Evolutionary conservation across 1,140 invertebrate species (phyloP).

Genomic region (Epicauta chinensis): DNA sequence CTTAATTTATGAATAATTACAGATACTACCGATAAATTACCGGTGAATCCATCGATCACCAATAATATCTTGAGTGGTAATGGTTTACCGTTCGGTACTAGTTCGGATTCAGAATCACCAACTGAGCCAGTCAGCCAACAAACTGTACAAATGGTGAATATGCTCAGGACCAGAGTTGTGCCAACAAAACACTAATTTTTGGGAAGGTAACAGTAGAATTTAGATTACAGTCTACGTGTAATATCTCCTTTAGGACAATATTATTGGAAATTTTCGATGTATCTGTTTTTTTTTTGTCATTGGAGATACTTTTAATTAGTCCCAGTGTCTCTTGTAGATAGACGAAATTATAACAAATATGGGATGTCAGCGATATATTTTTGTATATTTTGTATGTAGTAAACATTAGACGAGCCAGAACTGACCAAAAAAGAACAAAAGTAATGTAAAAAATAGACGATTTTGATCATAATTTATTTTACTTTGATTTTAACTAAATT

Average conservation of each 20-base stretch:
- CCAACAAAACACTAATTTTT: slow-evolving; percentile 35
- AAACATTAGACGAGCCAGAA: slow-evolving; percentile 18
- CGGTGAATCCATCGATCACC: neutral
- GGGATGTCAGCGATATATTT: slow-evolving; percentile 36
- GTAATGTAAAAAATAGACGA: slow-evolving; percentile 9
- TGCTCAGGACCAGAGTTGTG: slow-evolving; percentile 42
- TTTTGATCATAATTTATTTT: neutral
- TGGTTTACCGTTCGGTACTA: slow-evolving; percentile 37
- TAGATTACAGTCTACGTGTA: slow-evolving; percentile 4
- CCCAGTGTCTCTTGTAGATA: neutral
- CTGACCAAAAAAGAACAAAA: slow-evolving; percentile 23
- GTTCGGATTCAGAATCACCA: slow-evolving; percentile 55
- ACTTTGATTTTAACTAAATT: neutral
- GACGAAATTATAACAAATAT: neutral
- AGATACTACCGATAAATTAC: neutral
- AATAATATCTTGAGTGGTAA: slow-evolving; percentile 10
- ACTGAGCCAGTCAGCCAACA: slow-evolving; percentile 54
- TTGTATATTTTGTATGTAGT: slow-evolving; percentile 37
- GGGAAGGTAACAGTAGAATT: no score
- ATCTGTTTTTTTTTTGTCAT: neutral
- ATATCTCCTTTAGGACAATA: slow-evolving; percentile 10
- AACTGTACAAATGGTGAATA: slow-evolving; percentile 40
- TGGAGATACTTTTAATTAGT: neutral
- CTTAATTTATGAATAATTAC: neutral
- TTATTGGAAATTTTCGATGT: neutral